These are phyloP conservation scores for Zosterops lateralis DNA, from an alignment of 2,113 vertebrate species.

Conservation along the genomic window DNA sequence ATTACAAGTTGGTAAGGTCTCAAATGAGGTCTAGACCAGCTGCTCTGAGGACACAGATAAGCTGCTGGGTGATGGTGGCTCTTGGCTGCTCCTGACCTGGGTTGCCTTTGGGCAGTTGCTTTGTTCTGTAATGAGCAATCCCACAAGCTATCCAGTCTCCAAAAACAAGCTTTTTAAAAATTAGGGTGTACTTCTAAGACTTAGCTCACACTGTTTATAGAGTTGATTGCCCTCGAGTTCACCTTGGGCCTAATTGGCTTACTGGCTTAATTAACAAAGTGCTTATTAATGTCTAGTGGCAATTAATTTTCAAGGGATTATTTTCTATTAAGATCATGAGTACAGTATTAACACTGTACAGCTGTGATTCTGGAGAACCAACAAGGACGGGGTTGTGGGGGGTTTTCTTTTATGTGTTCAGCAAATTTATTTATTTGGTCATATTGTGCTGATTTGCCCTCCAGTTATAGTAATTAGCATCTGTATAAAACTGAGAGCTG, in stretches of 20 bases:
- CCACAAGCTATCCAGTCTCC: neutral
- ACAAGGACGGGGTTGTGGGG: neutral
- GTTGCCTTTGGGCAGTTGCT: neutral
- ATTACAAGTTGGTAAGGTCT: neutral
- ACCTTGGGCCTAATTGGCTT: constrained; percentile 66
- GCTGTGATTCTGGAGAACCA: neutral
- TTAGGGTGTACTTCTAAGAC: neutral
- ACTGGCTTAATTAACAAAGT: constrained; percentile 62
- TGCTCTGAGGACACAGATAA: neutral
- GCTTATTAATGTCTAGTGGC: constrained; percentile 56
- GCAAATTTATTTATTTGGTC: neutral
- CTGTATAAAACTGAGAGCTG: neutral
- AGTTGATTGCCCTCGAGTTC: constrained; percentile 54
- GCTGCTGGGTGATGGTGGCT: neutral
- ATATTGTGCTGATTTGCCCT: neutral
- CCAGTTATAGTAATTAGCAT: neutral
- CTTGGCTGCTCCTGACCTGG: constrained; percentile 4
- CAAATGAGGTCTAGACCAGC: neutral
- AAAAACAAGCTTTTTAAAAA: neutral
- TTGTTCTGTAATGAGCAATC: constrained; percentile 19
- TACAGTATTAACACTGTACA: constrained; percentile 12
- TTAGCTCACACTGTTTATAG: neutral
- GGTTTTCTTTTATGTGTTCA: neutral
- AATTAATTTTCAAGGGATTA: constrained; percentile 65
- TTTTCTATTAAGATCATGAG: constrained; percentile 54